Base-by-base conservation (phyloP, 1,140 invertebrate genomes). In the Ostrea edulis region DNA sequence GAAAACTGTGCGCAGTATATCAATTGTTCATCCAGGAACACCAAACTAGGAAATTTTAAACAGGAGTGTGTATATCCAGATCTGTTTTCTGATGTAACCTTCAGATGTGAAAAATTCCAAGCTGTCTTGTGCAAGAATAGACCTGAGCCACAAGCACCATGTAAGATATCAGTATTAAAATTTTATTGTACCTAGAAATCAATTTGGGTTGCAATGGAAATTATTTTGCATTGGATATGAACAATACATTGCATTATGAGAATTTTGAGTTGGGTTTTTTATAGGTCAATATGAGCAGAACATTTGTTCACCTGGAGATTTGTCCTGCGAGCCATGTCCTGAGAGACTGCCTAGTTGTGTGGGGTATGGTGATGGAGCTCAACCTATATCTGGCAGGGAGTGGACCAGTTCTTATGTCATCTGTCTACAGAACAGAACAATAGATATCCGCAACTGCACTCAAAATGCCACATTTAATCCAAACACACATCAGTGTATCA, bases 271-370 rank as follows among this genome's bases (percentile, higher is more conserved):
- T 14, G 25, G n/a, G 12, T 62, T 84, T 58, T 84, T 51, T 83
- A 68, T 51, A 91, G 90, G 90, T 90, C 86, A 91, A 44, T 91
- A 91, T 53, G 71, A 85, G 17, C 89, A 90, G 54, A 91, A 91
- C 71, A 44, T 89, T 0, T 91, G 90, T 58, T 58, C 85, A 20
- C 55, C 77, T 2, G 86, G 52, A 44, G 88, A 89, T 25, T 55
- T 82, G 20, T 82, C 51, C 20, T 92, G 90, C 87, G 14, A 54
- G 8, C 89, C 91, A 22, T 91, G 90, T 84, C 84, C 84, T 29
- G 84, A 88, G 11, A 68, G 88, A 29, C 54, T 89, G 9, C 89
- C 91, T 11, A 89, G 87, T 52, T 91, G 89, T 89, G 77, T 89
- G 25, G 87, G 83, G 5, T 65, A 87, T 20, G 83, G 84, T 8